Conservation (phyloP, 2,113 vertebrate species). For the Ciconia stormi region DNA sequence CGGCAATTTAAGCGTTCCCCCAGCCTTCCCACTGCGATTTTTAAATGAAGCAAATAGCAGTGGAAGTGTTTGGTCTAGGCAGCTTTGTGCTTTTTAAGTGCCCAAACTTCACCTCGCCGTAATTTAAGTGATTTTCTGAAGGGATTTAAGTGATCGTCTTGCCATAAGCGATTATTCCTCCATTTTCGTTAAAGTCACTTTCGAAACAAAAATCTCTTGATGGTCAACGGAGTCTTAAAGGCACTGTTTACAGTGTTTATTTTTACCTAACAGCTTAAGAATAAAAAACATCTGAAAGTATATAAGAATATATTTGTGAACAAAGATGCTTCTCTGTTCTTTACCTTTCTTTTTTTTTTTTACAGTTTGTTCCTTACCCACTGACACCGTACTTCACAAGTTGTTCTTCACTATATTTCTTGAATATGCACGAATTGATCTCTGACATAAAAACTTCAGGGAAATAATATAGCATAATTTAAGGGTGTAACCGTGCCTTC, state of each 20-base stretch:
- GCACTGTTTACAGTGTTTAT: background rate
- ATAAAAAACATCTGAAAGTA: background rate
- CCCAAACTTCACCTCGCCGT: background rate
- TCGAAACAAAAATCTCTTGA: background rate
- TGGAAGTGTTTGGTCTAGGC: background rate
- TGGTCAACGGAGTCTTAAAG: background rate
- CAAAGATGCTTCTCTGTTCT: background rate
- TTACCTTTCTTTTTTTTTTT: background rate
- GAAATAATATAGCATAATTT: background rate
- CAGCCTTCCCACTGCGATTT: background rate
- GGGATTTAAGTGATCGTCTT: background rate
- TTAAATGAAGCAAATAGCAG: background rate
- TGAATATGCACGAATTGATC: rapidly evolving
- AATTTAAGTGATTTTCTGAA: background rate
- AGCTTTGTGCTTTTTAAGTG: background rate
- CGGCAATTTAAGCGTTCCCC: background rate
- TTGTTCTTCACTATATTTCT: background rate
- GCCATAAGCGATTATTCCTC: background rate
- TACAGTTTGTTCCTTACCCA: rapidly evolving
- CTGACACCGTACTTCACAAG: background rate
- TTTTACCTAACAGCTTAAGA: background rate
- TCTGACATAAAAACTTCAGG: background rate
- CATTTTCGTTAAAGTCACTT: background rate
- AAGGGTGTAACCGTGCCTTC: background rate
- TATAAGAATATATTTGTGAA: background rate